A percentile compares a stretch with the other conserved stretches of the same genome.
Conservation (phyloP, 2,113 vertebrate species). For the Notothenia rossii region DNA sequence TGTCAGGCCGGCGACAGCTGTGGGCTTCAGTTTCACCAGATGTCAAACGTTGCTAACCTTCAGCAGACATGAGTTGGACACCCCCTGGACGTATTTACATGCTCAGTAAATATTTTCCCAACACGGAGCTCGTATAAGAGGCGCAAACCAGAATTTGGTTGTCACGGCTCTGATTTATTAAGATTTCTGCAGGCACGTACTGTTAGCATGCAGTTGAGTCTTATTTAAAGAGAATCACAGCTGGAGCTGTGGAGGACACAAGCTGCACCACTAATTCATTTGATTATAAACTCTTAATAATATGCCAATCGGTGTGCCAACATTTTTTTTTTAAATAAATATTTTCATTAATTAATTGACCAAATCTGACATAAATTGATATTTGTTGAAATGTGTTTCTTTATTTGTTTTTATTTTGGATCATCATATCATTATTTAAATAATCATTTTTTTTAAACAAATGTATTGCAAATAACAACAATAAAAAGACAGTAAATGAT, state of each 20-base stretch:
- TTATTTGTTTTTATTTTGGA: too few relatives aligned
- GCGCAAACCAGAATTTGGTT: slow-evolving; percentile 62
- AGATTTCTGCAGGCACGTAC: slow-evolving; percentile 46
- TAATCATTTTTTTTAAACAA: too few relatives aligned
- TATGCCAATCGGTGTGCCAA: too few relatives aligned
- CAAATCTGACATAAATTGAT: too few relatives aligned
- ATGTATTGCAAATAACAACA: too few relatives aligned
- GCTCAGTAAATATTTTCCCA: slow-evolving; percentile 79
- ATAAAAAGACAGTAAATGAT: too few relatives aligned
- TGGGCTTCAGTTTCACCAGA: slow-evolving; percentile 93
- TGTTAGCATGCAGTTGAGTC: slow-evolving; percentile 50
- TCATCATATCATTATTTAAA: too few relatives aligned
- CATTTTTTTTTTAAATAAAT: too few relatives aligned
- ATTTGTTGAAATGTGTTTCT: too few relatives aligned
- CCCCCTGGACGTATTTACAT: slow-evolving; percentile 64
- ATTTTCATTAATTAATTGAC: too few relatives aligned
- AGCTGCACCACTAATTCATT: too few relatives aligned
- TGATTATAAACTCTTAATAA: too few relatives aligned
- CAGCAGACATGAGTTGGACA: slow-evolving; percentile 75
- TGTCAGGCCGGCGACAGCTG: slow-evolving; percentile 92
- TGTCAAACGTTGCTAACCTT: slow-evolving; percentile 89
- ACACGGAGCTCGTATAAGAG: slow-evolving; percentile 50
- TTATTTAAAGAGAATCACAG: slow-evolving; percentile 66
- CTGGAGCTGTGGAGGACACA: slow-evolving; percentile 47
- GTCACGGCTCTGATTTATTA: slow-evolving; percentile 71